Evolutionary conservation across 2,113 vertebrate species (phyloP), one percentile per base, ranked within the genome.

Genomic region (Camelus dromedarius): DNA sequence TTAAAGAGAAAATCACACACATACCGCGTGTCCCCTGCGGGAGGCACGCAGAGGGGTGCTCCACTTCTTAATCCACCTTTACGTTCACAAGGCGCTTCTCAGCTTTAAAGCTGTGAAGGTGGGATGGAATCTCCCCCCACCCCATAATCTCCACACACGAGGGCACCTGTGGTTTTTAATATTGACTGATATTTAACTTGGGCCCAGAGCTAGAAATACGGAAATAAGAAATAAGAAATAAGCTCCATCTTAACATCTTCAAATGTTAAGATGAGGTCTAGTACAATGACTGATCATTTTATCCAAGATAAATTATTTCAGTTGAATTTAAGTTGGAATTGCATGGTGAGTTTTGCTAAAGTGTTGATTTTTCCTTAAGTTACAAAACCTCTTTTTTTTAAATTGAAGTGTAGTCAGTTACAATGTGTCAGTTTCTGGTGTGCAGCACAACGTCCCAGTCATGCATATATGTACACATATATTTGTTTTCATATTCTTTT

Each of bases 1-100:
- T 4, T 8, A 24, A 89, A 35, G 10, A 56, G 20, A 24, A 20
- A 10, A 4, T 0, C 3, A 0, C 8, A 0, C 52, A 42, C 38
- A 4, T 42, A 42, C 38, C 5, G 38, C 1, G 38, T 42, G 38
- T 42, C 38, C 38, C 38, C 38, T 42, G 38, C 38, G 38, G 28
- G n/a, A 8, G 28, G 30, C 3, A 0, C 1, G 2, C 0, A 0
- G 6, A 5, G 1, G 13, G 24, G 9, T 0, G 0, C 7, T 12
- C 28, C 4, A 2, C 5, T 5, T 56, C 10, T 1, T 0, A 7
- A 3, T 28, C 38, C 0, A 0, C 20, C 14, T 50, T 50, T 22
- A 12, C 4, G 0, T 15, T 5, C 32, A 5, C 0, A 30, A 28
- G 38, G 8, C 8, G 0, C 0, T 7, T 28, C 58, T 38, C 30